phyloP scores from a whole-genome alignment of 2,888 invertebrate genomes.

The Diabrotica balteata region DNA sequence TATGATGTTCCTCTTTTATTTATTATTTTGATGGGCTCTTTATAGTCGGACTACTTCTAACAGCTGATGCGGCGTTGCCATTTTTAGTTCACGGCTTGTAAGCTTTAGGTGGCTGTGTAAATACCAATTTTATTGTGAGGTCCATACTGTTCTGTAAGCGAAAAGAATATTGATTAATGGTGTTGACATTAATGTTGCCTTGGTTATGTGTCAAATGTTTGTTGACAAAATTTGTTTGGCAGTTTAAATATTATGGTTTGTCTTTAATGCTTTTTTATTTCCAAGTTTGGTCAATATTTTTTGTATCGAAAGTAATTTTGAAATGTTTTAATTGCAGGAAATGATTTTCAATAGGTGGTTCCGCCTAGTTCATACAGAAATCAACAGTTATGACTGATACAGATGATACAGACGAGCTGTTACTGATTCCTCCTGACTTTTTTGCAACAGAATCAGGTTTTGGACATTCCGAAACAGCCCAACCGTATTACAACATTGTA shows the following conservation, averaged over 20 bases:
- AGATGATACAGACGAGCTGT: constrained; percentile 83
- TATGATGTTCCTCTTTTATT: too few relatives aligned
- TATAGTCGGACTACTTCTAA: too few relatives aligned
- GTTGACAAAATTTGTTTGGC: constrained; percentile 14
- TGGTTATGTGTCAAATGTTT: constrained; percentile 8
- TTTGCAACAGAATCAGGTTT: constrained; percentile 67
- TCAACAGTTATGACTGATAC: constrained; percentile 69
- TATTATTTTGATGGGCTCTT: too few relatives aligned
- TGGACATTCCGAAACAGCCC: constrained; percentile 57
- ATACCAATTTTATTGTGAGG: too few relatives aligned
- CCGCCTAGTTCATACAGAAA: constrained; percentile 7
- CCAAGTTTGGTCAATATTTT: background rate
- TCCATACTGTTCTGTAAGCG: too few relatives aligned
- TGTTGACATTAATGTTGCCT: too few relatives aligned
- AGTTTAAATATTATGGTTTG: constrained; percentile 9
- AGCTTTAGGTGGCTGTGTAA: too few relatives aligned
- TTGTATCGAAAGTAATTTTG: background rate
- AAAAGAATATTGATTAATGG: too few relatives aligned
- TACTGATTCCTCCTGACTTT: constrained; percentile 81
- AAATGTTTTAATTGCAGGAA: constrained; percentile 13
- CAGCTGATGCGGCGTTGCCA: too few relatives aligned
- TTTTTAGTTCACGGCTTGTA: too few relatives aligned
- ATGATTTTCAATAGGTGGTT: constrained; percentile 12
- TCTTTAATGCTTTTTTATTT: background rate
- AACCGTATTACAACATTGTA: constrained; percentile 64